Evolutionary conservation across 2,888 invertebrate species (phyloP).

Genomic region (Trichacis sp.): DNA sequence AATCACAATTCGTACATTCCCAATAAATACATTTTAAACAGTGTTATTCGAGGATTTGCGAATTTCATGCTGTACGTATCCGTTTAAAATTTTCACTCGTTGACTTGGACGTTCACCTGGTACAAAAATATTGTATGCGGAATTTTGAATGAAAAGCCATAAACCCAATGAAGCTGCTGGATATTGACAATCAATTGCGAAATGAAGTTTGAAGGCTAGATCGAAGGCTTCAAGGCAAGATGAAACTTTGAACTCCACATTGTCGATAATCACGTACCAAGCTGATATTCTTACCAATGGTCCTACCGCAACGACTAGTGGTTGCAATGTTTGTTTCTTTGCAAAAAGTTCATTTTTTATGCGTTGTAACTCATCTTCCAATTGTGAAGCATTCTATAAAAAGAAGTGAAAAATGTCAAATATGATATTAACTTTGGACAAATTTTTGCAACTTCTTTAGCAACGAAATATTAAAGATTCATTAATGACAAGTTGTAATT

Average conservation of each 20-base stretch:
- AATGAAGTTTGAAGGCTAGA: conserved; percentile 12
- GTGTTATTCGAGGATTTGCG: too few species aligned
- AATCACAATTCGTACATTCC: too few species aligned
- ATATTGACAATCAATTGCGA: conserved; percentile 10
- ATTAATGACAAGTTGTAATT: too few species aligned
- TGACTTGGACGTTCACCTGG: neutral
- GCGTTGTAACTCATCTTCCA: neutral
- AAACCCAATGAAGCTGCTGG: conserved; percentile 6
- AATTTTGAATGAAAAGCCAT: conserved; percentile 27
- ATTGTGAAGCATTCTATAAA: conserved; percentile 14
- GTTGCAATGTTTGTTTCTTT: conserved; percentile 21
- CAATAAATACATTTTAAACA: too few species aligned
- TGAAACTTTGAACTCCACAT: neutral
- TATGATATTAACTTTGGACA: too few species aligned
- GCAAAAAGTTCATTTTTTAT: conserved; percentile 11
- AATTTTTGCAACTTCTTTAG: too few species aligned
- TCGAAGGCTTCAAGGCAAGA: conserved; percentile 12
- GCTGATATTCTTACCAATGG: neutral
- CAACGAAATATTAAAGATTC: too few species aligned
- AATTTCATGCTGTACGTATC: neutral
- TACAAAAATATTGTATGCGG: conserved; percentile 13
- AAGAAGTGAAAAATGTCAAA: too few species aligned
- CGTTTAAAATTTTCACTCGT: neutral
- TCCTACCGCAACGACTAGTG: conserved; percentile 17
- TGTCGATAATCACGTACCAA: conserved; percentile 14